Base-by-base conservation (phyloP, 2,888 invertebrate species). In the Phyllotreta striolata region DNA sequence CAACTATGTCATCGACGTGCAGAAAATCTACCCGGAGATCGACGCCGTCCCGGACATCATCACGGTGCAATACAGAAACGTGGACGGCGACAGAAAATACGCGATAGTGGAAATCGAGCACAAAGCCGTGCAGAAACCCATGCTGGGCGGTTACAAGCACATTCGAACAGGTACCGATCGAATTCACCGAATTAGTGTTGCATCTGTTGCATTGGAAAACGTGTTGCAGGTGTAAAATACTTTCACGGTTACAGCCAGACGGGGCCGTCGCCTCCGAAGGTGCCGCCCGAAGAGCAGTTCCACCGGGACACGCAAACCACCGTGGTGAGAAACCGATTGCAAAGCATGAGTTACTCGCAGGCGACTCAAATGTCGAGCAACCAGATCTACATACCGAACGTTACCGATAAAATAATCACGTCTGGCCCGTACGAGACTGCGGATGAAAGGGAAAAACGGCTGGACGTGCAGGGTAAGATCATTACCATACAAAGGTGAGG, bases 181-280 rank as follows among this genome's bases (percentile, higher is more conserved):
- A n/a, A 13, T 35, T 52, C 8, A 3, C 8, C 6, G n/a, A 24
- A 3, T 12, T 38, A 52, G 13, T 10, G 12, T 38, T 34, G 8
- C 1, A 10, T 12, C 10, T 35, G 40, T 12, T 24, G 24, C 24
- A 24, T 24, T 24, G 24, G 24, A 4, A 24, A 24, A 24, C 24
- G 4, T 47, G 12, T 41, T 43, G 55, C 24, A 67, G 67, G 89
- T 14, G 80, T 85, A 6, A 86, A 90, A 73, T 96, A 90, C 78
- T 88, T 92, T 72, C 91, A 96, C 81, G 95, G 93, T 2, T 89
- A 86, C 67, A 89, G 92, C 0, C 95, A 96, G 83, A 95, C 95
- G 3, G 88, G 87, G 0, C 89, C 89, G 43, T 84, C 84, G 55
- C 79, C 82, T 2, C 84, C 83, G 66, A 86, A 84, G 72, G 70